phyloP scores from a whole-genome alignment of 2,797 vertebrate genomes.

The Streptopelia turtur region DNA sequence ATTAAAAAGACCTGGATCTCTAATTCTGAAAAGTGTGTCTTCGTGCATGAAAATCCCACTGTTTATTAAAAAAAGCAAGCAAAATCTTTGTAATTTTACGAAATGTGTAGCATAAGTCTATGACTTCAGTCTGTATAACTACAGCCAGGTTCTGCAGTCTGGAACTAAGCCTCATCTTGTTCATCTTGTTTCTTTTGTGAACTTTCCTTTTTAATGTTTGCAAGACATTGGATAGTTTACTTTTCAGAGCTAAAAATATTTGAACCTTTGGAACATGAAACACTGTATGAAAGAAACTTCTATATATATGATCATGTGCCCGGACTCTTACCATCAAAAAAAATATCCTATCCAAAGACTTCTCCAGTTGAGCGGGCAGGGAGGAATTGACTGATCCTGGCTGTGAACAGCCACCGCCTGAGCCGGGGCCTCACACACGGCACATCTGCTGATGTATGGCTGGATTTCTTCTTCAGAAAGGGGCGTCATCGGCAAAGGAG shows the following conservation, averaged over 20 bases:
- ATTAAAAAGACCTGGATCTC: not conserved
- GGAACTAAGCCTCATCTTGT: not conserved
- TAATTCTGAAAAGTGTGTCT: not conserved
- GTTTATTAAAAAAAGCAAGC: not conserved
- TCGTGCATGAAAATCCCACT: not conserved
- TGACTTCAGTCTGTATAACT: not conserved
- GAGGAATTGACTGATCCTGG: slow-evolving; percentile 80
- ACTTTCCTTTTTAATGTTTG: not conserved
- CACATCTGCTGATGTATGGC: slow-evolving; percentile 89
- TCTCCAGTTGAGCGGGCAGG: slow-evolving; percentile 84
- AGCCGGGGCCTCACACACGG: slow-evolving; percentile 87
- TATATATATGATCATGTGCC: fast-evolving
- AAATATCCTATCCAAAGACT: slow-evolving; percentile 90
- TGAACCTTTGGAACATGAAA: not conserved
- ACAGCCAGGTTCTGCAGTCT: not conserved
- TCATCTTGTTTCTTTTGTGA: too few species aligned
- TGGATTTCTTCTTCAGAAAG: slow-evolving; percentile 79
- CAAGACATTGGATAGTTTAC: not conserved
- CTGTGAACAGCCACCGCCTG: slow-evolving; percentile 86
- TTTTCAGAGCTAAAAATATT: not conserved
- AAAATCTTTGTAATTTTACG: not conserved
- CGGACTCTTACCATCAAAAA: slow-evolving; percentile 89
- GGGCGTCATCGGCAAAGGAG: slow-evolving; percentile 74
- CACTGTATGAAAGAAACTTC: not conserved
- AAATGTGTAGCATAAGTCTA: not conserved